phyloP scores from a whole-genome alignment of 2,888 invertebrate species.

The Zeuzera pyrina region DNA sequence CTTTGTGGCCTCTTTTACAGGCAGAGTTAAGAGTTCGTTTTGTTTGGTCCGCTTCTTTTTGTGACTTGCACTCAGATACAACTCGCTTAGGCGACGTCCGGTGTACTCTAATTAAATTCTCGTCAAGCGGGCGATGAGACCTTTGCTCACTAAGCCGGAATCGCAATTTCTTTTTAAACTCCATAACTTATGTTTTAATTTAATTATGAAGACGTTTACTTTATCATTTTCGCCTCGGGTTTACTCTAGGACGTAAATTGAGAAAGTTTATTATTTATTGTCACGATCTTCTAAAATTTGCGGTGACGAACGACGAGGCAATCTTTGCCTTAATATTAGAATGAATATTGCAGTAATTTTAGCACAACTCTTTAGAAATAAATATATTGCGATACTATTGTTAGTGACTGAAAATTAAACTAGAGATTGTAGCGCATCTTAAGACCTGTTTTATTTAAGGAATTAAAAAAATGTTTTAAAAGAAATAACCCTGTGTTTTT shows the following conservation, averaged over 20 bases:
- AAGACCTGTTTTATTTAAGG: too few species aligned
- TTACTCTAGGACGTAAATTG: slow-evolving; percentile 43
- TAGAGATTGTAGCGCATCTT: too few species aligned
- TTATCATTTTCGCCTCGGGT: slow-evolving; percentile 50
- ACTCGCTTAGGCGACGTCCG: slow-evolving; percentile 8
- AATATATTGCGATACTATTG: too few species aligned
- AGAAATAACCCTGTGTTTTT: too few species aligned
- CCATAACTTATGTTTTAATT: slow-evolving; percentile 61
- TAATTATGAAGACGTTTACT: slow-evolving; percentile 53
- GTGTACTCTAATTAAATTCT: slow-evolving; percentile 47
- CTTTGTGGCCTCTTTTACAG: too few species aligned
- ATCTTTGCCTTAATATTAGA: too few species aligned
- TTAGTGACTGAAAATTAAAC: too few species aligned
- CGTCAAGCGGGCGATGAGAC: slow-evolving; percentile 38
- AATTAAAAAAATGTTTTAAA: too few species aligned
- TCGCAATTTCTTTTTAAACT: slow-evolving; percentile 57
- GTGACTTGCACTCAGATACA: background rate
- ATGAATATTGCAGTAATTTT: too few species aligned
- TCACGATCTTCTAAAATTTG: slow-evolving; percentile 38
- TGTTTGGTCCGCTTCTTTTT: background rate
- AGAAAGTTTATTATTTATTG: slow-evolving; percentile 61
- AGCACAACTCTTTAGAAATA: too few species aligned
- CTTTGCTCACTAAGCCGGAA: slow-evolving; percentile 34
- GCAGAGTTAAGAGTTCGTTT: too few species aligned
- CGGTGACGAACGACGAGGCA: too few species aligned